Conservation (phyloP, 2,113 vertebrate genomes). For the Sinocyclocheilus anophthalmus region DNA sequence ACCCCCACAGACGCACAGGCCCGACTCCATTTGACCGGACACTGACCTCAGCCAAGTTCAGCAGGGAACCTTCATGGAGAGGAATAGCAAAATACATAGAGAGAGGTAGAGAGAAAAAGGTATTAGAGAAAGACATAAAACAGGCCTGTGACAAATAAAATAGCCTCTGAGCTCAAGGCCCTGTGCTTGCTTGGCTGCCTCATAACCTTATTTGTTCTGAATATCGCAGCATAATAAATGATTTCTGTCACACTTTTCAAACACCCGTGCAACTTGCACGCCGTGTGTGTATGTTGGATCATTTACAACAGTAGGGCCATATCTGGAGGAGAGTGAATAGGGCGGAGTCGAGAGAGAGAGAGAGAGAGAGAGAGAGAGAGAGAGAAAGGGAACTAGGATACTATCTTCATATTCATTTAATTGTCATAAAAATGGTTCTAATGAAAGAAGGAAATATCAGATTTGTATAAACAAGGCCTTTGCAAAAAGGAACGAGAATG, state of each 20-base stretch:
- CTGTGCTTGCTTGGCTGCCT: slow-evolving; percentile 25
- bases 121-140: slow-evolving; percentile 26
- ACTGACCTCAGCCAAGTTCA: slow-evolving; percentile 49
- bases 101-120: slow-evolving; percentile 30
- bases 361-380: neutral
- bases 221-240: slow-evolving; percentile 54
- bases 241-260: slow-evolving; percentile 60
- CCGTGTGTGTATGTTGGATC: slow-evolving; percentile 49
- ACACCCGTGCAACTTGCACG: slow-evolving; percentile 49
- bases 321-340: slow-evolving; percentile 32
- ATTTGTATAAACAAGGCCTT: slow-evolving; percentile 19
- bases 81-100: slow-evolving; percentile 28
- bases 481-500: neutral
- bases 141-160: slow-evolving; percentile 51
- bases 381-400: neutral
- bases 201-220: slow-evolving; percentile 57
- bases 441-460: slow-evolving; percentile 6
- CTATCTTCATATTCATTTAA: neutral
- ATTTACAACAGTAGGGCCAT: slow-evolving; percentile 56
- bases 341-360: neutral
- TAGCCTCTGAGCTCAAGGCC: slow-evolving; percentile 37
- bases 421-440: slow-evolving; percentile 11
- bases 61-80: slow-evolving; percentile 44
- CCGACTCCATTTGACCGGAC: slow-evolving; percentile 51
- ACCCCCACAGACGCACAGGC: slow-evolving; percentile 43